These are phyloP conservation scores for Pseudochaenichthys georgianus DNA, from an alignment of 2,797 vertebrate species.

Conservation along the genomic window DNA sequence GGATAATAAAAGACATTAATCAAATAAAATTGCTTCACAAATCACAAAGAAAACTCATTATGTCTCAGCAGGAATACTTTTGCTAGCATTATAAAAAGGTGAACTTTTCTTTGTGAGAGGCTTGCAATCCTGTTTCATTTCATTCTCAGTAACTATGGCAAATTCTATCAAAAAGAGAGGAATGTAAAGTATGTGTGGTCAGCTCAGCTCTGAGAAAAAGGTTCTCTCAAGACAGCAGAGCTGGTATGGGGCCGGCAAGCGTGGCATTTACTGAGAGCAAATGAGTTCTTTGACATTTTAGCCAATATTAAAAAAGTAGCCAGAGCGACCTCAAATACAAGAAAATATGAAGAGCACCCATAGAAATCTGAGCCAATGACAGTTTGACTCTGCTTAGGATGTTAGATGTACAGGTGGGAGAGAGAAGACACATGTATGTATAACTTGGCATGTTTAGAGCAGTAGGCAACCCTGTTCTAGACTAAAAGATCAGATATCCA, in stretches of 20 bases:
- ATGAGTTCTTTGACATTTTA: slow-evolving; percentile 22
- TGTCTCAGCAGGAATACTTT: slow-evolving; percentile 1
- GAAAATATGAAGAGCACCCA: not conserved
- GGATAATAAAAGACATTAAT: not conserved
- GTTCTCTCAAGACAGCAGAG: slow-evolving; percentile 56
- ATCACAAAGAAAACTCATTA: slow-evolving; percentile 2
- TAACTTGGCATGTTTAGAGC: not conserved
- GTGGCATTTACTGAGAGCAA: slow-evolving; percentile 63
- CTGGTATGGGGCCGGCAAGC: slow-evolving; percentile 39
- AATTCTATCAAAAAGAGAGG: slow-evolving; percentile 72
- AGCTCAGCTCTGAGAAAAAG: slow-evolving; percentile 58
- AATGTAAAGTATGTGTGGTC: slow-evolving; percentile 78
- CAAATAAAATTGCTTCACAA: slow-evolving; percentile 1
- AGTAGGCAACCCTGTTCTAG: not conserved
- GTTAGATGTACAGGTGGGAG: not conserved
- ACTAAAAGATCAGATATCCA: slow-evolving; percentile 1
- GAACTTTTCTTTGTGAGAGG: slow-evolving; percentile 33
- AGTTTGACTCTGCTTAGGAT: not conserved
- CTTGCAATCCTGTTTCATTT: slow-evolving; percentile 51
- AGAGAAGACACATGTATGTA: not conserved
- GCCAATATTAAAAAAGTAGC: slow-evolving; percentile 9
- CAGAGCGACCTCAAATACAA: not conserved
- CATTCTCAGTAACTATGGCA: slow-evolving; percentile 62
- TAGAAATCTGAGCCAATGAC: not conserved
- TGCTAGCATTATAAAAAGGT: slow-evolving; percentile 32